A percentile compares a stretch with the other conserved stretches of the same genome.
phyloP scores from a whole-genome alignment of 2,797 vertebrate species.

The Toxotes lorentzi region DNA sequence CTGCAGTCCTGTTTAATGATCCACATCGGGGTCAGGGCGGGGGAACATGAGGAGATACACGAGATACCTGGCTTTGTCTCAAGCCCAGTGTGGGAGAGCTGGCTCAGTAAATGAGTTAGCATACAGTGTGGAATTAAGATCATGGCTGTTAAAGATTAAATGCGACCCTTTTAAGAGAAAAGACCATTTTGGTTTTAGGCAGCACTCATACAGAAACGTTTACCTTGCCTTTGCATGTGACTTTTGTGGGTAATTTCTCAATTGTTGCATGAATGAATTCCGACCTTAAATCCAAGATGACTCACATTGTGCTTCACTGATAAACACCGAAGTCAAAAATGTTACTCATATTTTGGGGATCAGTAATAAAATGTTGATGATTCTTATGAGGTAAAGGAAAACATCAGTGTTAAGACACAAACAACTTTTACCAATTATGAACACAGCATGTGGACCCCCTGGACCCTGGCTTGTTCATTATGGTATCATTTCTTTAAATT shows the following conservation, averaged over 20 bases:
- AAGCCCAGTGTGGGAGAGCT: conserved; percentile 57
- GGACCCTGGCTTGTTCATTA: conserved; percentile 77
- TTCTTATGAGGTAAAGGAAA: conserved; percentile 81
- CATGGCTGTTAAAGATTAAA: conserved; percentile 51
- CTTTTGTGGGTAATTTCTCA: conserved; percentile 33
- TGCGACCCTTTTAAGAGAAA: conserved; percentile 14
- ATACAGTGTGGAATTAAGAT: conserved; percentile 51
- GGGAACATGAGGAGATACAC: conserved; percentile 69
- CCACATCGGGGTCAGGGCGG: conserved; percentile 69
- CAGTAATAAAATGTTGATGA: conserved; percentile 68
- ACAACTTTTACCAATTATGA: conserved; percentile 75
- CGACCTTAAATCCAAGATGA: conserved; percentile 44
- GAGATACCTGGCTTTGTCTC: conserved; percentile 69
- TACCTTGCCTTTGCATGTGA: conserved; percentile 13
- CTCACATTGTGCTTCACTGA: conserved; percentile 25
- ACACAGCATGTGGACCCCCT: conserved; percentile 71
- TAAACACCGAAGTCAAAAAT: conserved; percentile 44
- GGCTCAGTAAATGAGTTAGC: conserved; percentile 45
- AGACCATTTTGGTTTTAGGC: conserved; percentile 10
- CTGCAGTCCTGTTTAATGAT: conserved; percentile 75
- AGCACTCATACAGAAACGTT: conserved; percentile 17
- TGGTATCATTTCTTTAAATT: conserved; percentile 80
- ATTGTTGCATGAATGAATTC: conserved; percentile 36
- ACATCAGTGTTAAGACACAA: conserved; percentile 66
- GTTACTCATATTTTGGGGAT: conserved; percentile 51